phyloP scores from a whole-genome alignment of 2,797 vertebrate genomes.

The Enteromius paludinosus region DNA sequence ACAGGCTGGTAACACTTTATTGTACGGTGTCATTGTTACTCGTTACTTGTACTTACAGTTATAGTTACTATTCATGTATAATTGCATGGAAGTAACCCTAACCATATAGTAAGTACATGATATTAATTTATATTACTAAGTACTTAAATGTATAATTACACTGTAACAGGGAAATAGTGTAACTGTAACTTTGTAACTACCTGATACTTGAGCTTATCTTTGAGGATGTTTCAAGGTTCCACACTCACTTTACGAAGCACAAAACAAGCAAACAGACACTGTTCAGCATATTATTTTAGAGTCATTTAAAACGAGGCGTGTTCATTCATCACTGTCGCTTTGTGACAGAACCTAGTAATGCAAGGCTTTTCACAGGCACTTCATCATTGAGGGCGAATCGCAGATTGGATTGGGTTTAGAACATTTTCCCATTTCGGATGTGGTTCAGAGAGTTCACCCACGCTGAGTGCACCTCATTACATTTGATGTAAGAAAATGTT shows the following conservation, averaged over 20 bases:
- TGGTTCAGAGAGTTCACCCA: neutral
- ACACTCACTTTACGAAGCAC: neutral
- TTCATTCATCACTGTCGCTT: constrained; percentile 10
- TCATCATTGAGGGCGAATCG: neutral
- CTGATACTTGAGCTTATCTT: too few species aligned
- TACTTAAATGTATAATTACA: too few species aligned
- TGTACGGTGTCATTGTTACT: too few species aligned
- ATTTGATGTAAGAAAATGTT: constrained; percentile 9
- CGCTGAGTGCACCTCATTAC: neutral
- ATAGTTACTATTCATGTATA: neutral
- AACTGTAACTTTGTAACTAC: neutral
- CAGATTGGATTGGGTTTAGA: neutral
- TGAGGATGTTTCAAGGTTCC: neutral
- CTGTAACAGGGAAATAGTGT: too few species aligned
- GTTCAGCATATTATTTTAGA: neutral
- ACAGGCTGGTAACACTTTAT: too few species aligned
- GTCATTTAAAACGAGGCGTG: neutral
- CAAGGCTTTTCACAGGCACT: neutral
- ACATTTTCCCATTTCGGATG: neutral
- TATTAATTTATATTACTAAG: too few species aligned
- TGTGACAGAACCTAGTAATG: constrained; percentile 5
- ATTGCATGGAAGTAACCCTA: neutral
- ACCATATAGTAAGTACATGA: neutral
- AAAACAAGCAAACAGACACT: neutral
- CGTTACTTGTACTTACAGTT: too few species aligned